Evolutionary conservation across 2,797 vertebrate species (phyloP), one percentile per base, ranked within the genome.

Genomic region (Nasua narica): DNA sequence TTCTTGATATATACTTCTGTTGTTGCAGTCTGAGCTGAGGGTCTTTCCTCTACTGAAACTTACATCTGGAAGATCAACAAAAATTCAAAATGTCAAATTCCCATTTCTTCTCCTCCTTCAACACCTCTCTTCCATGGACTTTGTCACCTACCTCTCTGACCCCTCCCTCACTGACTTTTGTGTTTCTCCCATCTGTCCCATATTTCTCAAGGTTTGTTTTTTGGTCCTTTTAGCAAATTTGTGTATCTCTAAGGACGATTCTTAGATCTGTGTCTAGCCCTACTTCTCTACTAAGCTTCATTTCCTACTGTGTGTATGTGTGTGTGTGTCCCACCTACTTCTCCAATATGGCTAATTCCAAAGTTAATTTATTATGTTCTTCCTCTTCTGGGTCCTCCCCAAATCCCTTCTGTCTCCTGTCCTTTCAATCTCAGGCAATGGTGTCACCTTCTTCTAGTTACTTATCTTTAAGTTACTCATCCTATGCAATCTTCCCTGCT

Each of bases 291-390:
- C 40, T 74, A 72, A 54, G 29, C 82, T 67, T 95, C 82, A 69
- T 56, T 67, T 67, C 62, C 62, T 67, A 67, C 56, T 58, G 3
- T 58, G 23, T 58, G 56, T 58, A 23, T 58, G 56, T 74, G 12
- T 50, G 32, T 85, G 72, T 50, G 15, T 35, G 40, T 85, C 46
- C 29, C 35, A 15, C 15, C 58, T 94, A 69, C 35, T 93, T 87
- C n/a, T 90, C 62, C 62, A 93, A 87, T n/a, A 95, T 46, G 46
- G 18, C 46, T 87, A 91, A 10, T 67, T 87, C 40, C 50, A 92
- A 95, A 84, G 54, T 87, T 58, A 21, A 87, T 87, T 96, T 88
- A 69, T 82, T 56, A 46, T 79, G 67, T 72, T 74, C 29, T 91
- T 88, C 25, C 43, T 93, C n/a, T 67, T 87, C 48, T 52, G 15